Conservation (phyloP, 1,140 invertebrate species). For the Lethrus apterus region DNA sequence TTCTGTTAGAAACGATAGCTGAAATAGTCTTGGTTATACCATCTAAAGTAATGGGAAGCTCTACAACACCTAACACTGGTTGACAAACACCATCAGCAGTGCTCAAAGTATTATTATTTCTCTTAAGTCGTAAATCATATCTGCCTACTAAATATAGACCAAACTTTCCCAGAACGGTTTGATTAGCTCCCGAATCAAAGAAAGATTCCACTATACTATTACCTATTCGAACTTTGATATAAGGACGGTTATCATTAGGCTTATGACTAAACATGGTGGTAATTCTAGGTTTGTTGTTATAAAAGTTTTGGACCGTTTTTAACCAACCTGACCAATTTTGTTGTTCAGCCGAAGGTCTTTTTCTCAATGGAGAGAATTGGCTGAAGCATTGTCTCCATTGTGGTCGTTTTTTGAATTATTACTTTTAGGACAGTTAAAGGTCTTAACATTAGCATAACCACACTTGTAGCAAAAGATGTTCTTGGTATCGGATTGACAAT, state of each 20-base stretch:
- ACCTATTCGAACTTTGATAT: neutral
- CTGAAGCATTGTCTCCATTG: neutral
- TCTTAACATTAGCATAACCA: neutral
- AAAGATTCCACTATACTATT: neutral
- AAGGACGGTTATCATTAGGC: neutral
- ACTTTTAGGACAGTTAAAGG: neutral
- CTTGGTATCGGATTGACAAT: neutral
- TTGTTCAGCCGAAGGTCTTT: constrained; percentile 1
- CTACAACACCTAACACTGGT: neutral
- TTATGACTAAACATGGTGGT: neutral
- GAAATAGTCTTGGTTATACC: neutral
- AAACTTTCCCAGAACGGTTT: neutral
- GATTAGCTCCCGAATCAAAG: constrained; percentile 2
- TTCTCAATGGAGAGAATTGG: neutral
- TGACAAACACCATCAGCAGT: neutral
- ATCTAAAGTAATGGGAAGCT: neutral
- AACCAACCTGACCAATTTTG: neutral
- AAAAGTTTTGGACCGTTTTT: neutral
- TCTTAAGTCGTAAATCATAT: neutral
- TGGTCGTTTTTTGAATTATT: constrained; percentile 13
- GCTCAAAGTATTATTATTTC: neutral
- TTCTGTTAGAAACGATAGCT: neutral
- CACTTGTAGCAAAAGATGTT: constrained; percentile 1
- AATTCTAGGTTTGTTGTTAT: neutral
- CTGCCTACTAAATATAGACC: neutral